Evolutionary conservation across 1,140 invertebrate species (phyloP).

Genomic region (Sycobia sp.): DNA sequence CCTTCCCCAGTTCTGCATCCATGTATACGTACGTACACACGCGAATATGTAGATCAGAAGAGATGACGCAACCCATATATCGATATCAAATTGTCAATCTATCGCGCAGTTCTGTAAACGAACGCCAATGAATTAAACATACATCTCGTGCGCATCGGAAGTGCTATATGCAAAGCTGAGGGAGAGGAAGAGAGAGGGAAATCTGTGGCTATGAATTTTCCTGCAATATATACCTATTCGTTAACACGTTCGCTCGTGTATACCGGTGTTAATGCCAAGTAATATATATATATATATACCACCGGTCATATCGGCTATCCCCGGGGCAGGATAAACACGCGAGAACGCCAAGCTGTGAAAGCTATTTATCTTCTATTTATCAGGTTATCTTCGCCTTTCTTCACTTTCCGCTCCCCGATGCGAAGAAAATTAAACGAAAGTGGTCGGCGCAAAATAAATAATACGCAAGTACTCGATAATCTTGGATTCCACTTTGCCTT

Average conservation of each 20-base stretch:
- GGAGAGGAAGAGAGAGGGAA: background rate
- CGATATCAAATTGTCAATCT: constrained; percentile 7
- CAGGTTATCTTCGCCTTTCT: background rate
- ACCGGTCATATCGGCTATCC: background rate
- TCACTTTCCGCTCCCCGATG: background rate
- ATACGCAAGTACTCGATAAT: too few relatives aligned
- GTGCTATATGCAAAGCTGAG: background rate
- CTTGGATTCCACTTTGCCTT: too few relatives aligned
- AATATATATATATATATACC: too few relatives aligned
- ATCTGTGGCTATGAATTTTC: too few relatives aligned
- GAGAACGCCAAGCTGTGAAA: background rate
- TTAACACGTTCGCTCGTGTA: too few relatives aligned
- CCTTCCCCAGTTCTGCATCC: too few relatives aligned
- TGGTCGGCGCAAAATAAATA: too few relatives aligned
- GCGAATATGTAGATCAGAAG: too few relatives aligned
- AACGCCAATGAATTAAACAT: constrained; percentile 3
- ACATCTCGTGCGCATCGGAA: background rate
- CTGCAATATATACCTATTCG: too few relatives aligned
- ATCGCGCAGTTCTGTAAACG: background rate
- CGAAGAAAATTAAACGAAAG: background rate
- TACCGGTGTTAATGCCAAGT: background rate
- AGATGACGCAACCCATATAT: too few relatives aligned
- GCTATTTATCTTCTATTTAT: constrained; percentile 14
- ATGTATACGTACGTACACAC: background rate
- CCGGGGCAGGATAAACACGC: constrained; percentile 2